Evolutionary conservation across 2,113 vertebrate species (phyloP).

Genomic region (Anthoscopus minutus): DNA sequence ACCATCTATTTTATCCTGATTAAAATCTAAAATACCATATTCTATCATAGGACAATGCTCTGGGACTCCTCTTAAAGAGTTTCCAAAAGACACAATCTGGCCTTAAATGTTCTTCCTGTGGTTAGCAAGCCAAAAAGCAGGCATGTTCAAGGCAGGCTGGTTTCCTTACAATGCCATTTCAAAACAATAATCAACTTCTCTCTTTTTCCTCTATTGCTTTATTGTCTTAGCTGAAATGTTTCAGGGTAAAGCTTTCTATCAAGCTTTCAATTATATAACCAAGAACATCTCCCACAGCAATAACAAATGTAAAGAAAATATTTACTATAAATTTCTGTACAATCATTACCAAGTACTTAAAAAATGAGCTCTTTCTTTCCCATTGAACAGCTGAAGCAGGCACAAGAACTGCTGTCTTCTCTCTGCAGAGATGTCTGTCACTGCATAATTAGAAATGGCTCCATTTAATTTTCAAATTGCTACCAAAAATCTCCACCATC

Average conservation of each 20-base stretch:
- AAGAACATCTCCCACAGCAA: neutral
- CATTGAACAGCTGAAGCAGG: neutral
- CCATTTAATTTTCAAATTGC: neutral
- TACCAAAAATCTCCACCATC: neutral
- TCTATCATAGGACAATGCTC: neutral
- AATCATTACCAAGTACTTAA: neutral
- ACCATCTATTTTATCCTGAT: neutral
- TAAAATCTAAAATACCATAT: neutral
- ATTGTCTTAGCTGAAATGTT: neutral
- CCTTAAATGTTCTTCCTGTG: accelerated
- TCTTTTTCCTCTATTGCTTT: neutral
- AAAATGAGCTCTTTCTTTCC: neutral
- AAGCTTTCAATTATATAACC: neutral
- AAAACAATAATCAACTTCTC: neutral
- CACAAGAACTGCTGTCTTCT: neutral
- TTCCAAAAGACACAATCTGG: neutral
- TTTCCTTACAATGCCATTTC: neutral
- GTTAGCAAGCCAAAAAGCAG: neutral
- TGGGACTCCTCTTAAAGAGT: neutral
- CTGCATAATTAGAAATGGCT: slow-evolving; percentile 12
- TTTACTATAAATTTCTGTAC: neutral
- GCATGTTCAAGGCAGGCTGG: neutral
- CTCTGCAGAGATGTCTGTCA: neutral
- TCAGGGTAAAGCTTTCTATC: neutral
- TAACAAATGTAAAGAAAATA: neutral